Percentiles rank a stretch among this genome's conserved stretches.
phyloP scores from a whole-genome alignment of 2,113 vertebrate genomes.

The Aegithalos caudatus region DNA sequence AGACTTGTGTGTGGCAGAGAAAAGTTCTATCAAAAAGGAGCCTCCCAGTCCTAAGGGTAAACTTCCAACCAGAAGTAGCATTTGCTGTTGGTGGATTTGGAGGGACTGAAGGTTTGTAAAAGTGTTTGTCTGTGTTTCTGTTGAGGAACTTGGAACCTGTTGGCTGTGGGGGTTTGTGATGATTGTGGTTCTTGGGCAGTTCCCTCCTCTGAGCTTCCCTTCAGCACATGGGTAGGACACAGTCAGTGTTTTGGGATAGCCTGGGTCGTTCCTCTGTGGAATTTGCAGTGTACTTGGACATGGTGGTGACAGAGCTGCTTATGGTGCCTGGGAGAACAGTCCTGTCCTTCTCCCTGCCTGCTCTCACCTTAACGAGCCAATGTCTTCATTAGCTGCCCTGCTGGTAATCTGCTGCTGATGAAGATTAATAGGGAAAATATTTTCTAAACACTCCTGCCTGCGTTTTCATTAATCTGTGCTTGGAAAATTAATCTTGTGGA shows the following conservation, averaged over 20 bases:
- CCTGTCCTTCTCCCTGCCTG: background rate
- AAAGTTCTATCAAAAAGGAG: background rate
- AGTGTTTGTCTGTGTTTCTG: background rate
- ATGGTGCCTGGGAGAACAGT: background rate
- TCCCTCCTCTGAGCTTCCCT: background rate
- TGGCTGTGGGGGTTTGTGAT: background rate
- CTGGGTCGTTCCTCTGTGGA: background rate
- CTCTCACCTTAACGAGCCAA: background rate
- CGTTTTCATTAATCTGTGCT: constrained; percentile 64
- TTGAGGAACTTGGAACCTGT: background rate
- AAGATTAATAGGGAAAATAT: constrained; percentile 73
- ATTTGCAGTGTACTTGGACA: background rate
- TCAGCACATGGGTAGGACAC: background rate
- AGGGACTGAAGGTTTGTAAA: background rate
- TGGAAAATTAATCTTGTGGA: constrained; percentile 60
- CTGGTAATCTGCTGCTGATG: constrained; percentile 43
- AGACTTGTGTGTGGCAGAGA: background rate
- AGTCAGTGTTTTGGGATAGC: background rate
- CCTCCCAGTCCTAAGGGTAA: background rate
- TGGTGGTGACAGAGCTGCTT: background rate
- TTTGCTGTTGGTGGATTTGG: background rate
- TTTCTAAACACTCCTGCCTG: constrained; percentile 55
- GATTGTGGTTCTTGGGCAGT: background rate
- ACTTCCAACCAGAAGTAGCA: background rate
- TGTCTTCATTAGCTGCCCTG: constrained; percentile 49